Evolutionary conservation across 2,797 vertebrate species (phyloP), one percentile per base, ranked within the genome.

Genomic region (Myotis myotis): DNA sequence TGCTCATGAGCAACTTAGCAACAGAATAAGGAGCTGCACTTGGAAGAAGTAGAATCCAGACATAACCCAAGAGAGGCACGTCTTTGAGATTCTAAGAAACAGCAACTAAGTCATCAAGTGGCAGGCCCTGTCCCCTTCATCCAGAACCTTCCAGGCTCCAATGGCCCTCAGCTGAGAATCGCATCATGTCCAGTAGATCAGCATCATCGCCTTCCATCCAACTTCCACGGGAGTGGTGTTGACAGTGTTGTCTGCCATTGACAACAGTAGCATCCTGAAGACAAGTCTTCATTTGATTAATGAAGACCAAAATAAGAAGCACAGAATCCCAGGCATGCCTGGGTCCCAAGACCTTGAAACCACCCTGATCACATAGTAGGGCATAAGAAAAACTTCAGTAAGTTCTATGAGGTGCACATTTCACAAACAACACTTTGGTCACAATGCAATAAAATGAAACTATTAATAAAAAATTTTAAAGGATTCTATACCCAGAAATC

Each of bases 71-170:
- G 99, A 99, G 49, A 99, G 99, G 96, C 98, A 99, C 5, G 99
- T 99, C 90, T 99, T 99, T 20, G 98, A 99, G 96, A 99, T 99
- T 0, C 98, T 99, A 95, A 99, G 99, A 90, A 99, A 98, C 83
- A 97, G 99, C 94, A 99, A 99, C 97, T 98, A 99, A 96, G 99
- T 99, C 64, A 98, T 99, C 85, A 99, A 99, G 96, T 98, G 98
- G 97, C 99, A 98, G 83, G 99, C 98, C 38, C 96, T 98, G 68
- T 98, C 98, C 47, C 98, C 98, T 0, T 99, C 99, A 22, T 99
- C 99, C 64, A 99, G 98, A 99, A 99, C 97, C 99, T 99, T 98
- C 99, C 99, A 6, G 99, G 99, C 60, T 99, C 99, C 94, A 99
- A 97, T 99, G 98, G 97, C 99, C 99, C 8, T 99, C 99, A 4